Evolutionary conservation across 2,888 invertebrate species (phyloP).

Genomic region (Eremobia ochroleuca): DNA sequence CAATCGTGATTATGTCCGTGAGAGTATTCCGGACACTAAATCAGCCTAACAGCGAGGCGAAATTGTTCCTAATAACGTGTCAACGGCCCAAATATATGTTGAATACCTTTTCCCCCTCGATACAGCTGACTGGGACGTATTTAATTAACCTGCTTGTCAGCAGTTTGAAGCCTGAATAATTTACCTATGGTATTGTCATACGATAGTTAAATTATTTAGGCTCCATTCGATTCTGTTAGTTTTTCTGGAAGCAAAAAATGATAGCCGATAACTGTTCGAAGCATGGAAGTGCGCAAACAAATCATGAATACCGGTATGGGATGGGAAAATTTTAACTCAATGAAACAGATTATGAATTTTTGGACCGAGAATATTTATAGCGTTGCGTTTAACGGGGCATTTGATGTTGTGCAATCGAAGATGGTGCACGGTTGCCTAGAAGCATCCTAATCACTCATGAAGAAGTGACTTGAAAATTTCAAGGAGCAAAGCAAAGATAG

Average conservation of each 20-base stretch:
- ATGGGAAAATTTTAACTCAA: neutral
- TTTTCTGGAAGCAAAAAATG: neutral
- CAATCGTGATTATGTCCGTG: neutral
- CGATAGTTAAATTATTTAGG: neutral
- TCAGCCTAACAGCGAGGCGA: neutral
- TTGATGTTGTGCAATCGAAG: neutral
- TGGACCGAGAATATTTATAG: neutral
- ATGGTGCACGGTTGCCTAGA: neutral
- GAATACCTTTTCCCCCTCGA: neutral
- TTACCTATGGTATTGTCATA: too few relatives aligned
- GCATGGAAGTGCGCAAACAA: neutral
- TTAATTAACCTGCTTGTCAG: neutral
- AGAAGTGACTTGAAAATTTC: neutral
- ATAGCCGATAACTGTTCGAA: neutral
- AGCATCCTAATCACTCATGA: neutral
- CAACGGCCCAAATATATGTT: neutral
- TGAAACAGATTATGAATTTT: neutral
- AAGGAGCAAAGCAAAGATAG: neutral
- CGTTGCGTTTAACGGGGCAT: neutral
- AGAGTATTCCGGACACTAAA: neutral
- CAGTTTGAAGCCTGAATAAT: too few relatives aligned
- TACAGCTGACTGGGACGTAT: neutral
- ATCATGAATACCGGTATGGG: neutral
- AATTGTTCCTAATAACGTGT: constrained; percentile 5
- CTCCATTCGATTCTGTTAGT: neutral